Conservation (phyloP, 1,140 invertebrate genomes). For the Parapsyche elsis region DNA sequence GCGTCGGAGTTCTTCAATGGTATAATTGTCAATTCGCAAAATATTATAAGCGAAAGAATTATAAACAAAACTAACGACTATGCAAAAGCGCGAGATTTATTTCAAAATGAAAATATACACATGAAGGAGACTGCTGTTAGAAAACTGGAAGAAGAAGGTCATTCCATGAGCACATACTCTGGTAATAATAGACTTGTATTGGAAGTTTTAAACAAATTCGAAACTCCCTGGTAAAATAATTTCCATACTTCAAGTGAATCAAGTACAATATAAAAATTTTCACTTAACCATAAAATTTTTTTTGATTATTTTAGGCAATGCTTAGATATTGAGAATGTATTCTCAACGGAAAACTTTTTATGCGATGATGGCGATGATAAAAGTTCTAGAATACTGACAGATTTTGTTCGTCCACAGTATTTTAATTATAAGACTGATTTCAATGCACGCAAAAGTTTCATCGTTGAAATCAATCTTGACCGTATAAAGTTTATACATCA, state of each 20-base stretch:
- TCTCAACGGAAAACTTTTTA: slow-evolving; percentile 15
- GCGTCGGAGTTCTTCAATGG: slow-evolving; percentile 24
- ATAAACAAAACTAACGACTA: slow-evolving; percentile 8
- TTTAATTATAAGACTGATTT: not conserved
- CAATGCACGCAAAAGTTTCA: not conserved
- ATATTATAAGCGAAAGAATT: not conserved
- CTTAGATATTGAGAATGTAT: not conserved
- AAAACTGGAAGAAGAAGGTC: slow-evolving; percentile 15
- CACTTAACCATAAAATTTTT: slow-evolving; percentile 18
- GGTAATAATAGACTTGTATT: not conserved
- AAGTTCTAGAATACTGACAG: not conserved
- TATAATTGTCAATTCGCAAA: not conserved
- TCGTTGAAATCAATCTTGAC: slow-evolving; percentile 23
- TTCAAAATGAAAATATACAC: not conserved
- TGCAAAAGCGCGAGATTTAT: not conserved
- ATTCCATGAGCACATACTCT: not conserved
- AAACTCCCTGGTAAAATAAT: slow-evolving; percentile 22
- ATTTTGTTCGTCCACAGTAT: not conserved
- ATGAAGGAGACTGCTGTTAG: not conserved
- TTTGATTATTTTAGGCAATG: slow-evolving; percentile 16
- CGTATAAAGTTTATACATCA: slow-evolving; percentile 49
- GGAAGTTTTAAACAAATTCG: not conserved
- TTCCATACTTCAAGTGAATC: not conserved
- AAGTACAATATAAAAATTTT: not conserved
- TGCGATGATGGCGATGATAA: not conserved